phyloP scores from a whole-genome alignment of 2,888 invertebrate genomes.

The Patella ulyssiponensis region DNA sequence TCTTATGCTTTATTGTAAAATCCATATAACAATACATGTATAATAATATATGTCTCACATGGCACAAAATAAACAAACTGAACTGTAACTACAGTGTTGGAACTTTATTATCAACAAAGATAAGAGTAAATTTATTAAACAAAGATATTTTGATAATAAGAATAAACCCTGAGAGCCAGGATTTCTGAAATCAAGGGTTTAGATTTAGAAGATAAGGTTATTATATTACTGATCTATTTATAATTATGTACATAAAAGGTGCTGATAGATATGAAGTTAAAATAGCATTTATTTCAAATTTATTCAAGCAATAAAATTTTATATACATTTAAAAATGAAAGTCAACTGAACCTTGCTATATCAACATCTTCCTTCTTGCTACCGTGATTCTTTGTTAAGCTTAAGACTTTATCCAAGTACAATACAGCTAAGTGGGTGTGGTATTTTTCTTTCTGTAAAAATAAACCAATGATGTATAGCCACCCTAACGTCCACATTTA shows the following conservation, averaged over 20 bases:
- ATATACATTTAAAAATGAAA: not conserved
- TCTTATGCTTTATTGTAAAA: not conserved
- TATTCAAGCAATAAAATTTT: no score
- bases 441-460: conserved; percentile 73
- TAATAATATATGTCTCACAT: not conserved
- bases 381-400: conserved; percentile 61
- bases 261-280: no score
- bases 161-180: no score
- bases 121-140: not conserved
- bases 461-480: not conserved
- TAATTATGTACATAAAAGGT: no score
- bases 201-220: no score
- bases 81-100: not conserved
- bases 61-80: not conserved
- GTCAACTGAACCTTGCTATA: conserved; percentile 62
- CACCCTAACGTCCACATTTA: no score
- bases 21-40: not conserved
- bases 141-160: no score
- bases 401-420: conserved; percentile 72
- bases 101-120: not conserved
- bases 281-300: no score
- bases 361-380: conserved; percentile 61
- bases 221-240: no score
- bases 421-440: conserved; percentile 74
- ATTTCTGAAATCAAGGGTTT: no score